These are phyloP conservation scores for Artemisiospiza belli DNA, from an alignment of 2,113 vertebrate genomes.

Conservation along the genomic window DNA sequence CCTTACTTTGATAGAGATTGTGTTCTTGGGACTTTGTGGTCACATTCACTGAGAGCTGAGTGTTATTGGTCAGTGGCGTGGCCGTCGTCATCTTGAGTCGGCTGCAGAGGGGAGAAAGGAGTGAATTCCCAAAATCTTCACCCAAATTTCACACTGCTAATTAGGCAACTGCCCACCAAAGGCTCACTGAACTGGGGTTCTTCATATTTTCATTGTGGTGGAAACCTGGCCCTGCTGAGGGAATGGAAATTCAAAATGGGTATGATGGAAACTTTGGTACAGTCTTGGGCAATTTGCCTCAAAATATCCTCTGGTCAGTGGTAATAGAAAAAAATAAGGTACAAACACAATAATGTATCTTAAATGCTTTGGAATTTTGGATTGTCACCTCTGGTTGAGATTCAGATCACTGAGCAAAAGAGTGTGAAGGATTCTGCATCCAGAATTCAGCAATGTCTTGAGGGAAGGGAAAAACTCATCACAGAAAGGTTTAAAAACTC, in stretches of 20 bases:
- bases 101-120: not conserved
- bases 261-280: not conserved
- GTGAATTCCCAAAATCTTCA: not conserved
- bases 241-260: not conserved
- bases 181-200: not conserved
- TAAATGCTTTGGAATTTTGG: not conserved
- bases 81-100: constrained; percentile 71
- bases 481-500: not conserved
- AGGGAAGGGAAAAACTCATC: not conserved
- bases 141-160: not conserved
- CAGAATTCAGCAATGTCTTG: not conserved
- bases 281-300: not conserved
- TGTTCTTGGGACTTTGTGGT: constrained; percentile 69
- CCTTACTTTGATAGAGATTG: constrained; percentile 79
- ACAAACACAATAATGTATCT: not conserved
- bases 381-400: not conserved
- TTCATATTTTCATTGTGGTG: not conserved
- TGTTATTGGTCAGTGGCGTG: not conserved
- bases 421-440: not conserved
- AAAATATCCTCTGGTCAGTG: not conserved
- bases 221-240: not conserved
- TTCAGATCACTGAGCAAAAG: not conserved
- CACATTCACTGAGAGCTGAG: constrained; percentile 49
- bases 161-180: not conserved
- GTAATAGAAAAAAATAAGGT: not conserved